phyloP scores from a whole-genome alignment of 1,140 invertebrate species.

The Cydia pomonella region DNA sequence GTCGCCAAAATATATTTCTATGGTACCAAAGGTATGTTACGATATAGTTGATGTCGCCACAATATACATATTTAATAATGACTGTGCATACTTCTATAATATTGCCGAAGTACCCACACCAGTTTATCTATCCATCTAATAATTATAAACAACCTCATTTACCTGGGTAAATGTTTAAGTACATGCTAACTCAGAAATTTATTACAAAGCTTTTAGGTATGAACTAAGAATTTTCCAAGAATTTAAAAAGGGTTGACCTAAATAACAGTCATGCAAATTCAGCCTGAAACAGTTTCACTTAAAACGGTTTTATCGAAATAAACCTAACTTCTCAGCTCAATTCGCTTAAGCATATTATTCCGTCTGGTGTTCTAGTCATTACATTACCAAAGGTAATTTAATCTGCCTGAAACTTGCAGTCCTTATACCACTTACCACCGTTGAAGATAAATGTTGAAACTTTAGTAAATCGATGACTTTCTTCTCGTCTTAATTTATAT shows the following conservation, averaged over 20 bases:
- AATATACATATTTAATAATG: no score
- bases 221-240: not conserved
- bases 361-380: not conserved
- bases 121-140: no score
- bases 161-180: not conserved
- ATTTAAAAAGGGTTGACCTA: not conserved
- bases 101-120: no score
- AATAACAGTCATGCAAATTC: not conserved
- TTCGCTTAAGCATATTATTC: not conserved
- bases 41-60: no score
- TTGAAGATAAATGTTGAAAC: conserved; percentile 2
- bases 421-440: not conserved
- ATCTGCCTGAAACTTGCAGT: not conserved
- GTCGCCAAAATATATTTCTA: no score
- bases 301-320: not conserved
- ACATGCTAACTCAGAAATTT: not conserved
- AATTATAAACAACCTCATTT: no score
- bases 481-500: not conserved
- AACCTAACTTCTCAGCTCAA: not conserved
- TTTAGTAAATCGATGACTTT: not conserved
- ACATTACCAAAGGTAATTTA: conserved; percentile 10
- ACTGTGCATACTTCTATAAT: no score
- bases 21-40: no score
- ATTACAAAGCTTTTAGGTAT: not conserved
- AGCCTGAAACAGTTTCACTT: not conserved